A percentile compares a stretch with the other conserved stretches of the same genome.
Conservation (phyloP, 2,113 vertebrate species). For the Rana temporaria region DNA sequence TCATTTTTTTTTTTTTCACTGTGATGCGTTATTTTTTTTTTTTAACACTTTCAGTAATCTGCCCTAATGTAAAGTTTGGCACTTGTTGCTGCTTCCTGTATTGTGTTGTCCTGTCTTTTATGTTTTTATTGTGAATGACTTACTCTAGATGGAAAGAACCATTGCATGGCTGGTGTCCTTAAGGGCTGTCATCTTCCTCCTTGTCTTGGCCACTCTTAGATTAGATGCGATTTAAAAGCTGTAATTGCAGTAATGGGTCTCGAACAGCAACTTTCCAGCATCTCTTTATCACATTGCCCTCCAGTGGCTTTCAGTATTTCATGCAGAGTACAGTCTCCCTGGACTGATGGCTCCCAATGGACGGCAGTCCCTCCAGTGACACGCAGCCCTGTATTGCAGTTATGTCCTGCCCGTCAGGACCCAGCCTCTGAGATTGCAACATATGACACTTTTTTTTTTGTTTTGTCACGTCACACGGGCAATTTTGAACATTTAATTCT, state of each 20-base stretch:
- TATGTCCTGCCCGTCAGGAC: constrained; percentile 55
- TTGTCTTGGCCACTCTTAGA: constrained; percentile 6
- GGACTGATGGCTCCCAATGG: constrained; percentile 2
- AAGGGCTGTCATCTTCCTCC: not conserved
- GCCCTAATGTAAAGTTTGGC: constrained; percentile 33
- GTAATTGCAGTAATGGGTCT: not conserved
- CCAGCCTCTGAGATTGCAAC: constrained; percentile 53
- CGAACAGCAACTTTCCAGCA: not conserved
- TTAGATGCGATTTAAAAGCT: not conserved
- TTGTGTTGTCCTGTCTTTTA: constrained; percentile 19
- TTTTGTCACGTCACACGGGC: constrained; percentile 48
- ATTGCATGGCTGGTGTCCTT: constrained; percentile 38
- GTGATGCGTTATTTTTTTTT: constrained; percentile 29
- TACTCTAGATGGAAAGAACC: not conserved
- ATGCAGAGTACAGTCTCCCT: constrained; percentile 16
- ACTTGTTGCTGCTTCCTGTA: constrained; percentile 38
- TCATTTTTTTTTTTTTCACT: constrained; percentile 14
- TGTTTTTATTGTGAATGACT: constrained; percentile 28
- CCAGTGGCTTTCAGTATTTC: constrained; percentile 45
- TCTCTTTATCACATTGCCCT: constrained; percentile 7
- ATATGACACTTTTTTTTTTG: constrained; percentile 55
- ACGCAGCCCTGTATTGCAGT: constrained; percentile 42
- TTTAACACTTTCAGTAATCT: constrained; percentile 29
- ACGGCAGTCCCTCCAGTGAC: constrained; percentile 13
- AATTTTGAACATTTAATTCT: constrained; percentile 58